Evolutionary conservation across 2,888 invertebrate species (phyloP).

Genomic region (Pristionchus maxplancki): DNA sequence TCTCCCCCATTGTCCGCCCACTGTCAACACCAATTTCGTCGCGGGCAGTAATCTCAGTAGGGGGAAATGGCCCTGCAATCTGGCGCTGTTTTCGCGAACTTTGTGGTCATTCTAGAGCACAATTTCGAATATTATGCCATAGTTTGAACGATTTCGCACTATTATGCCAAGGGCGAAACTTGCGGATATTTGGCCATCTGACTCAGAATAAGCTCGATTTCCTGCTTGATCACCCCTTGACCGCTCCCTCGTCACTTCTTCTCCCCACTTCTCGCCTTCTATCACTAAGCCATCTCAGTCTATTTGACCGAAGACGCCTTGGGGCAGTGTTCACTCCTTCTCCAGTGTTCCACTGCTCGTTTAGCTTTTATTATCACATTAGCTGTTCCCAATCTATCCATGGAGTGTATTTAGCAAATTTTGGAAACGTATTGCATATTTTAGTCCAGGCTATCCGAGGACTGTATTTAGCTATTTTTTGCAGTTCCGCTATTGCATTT

Average conservation of each 20-base stretch:
- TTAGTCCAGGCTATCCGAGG: too few relatives aligned
- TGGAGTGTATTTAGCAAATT: too few relatives aligned
- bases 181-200: slow-evolving; percentile 22
- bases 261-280: not conserved
- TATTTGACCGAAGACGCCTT: not conserved
- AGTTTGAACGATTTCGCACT: too few relatives aligned
- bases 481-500: too few relatives aligned
- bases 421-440: too few relatives aligned
- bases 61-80: not conserved
- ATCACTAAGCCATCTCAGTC: slow-evolving; percentile 40
- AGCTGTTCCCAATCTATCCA: too few relatives aligned
- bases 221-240: slow-evolving; percentile 15
- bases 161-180: not conserved
- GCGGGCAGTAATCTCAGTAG: slow-evolving; percentile 1
- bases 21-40: slow-evolving; percentile 26
- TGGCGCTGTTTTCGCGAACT: not conserved
- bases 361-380: not conserved
- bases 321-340: not conserved
- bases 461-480: too few relatives aligned
- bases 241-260: slow-evolving; percentile 6
- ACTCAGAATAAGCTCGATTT: slow-evolving; percentile 14
- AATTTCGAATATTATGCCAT: too few relatives aligned
- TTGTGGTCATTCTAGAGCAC: too few relatives aligned
- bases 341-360: not conserved
- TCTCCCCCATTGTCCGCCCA: not conserved